phyloP scores from a whole-genome alignment of 2,888 invertebrate genomes.

The Torymus tubicola region DNA sequence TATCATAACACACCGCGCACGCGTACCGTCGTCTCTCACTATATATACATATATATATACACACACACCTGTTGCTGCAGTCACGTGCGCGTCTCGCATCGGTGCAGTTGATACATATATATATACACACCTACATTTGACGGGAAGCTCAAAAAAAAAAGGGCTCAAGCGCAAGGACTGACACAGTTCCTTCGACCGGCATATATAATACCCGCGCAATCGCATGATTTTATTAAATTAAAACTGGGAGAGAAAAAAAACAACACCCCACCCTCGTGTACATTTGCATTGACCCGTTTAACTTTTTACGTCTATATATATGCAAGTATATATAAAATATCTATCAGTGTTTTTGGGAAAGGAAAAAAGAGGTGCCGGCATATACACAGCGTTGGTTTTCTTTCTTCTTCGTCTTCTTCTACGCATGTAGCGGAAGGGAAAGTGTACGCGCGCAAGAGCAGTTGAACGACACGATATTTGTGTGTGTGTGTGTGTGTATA shows the following conservation, averaged over 20 bases:
- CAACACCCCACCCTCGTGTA: slow-evolving; percentile 1
- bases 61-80: not conserved
- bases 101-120: slow-evolving; percentile 2
- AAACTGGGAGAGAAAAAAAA: not conserved
- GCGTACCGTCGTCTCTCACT: not conserved
- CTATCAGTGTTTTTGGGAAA: no score
- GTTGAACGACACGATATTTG: slow-evolving; percentile 44
- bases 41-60: no score
- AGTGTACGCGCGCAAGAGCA: no score
- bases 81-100: slow-evolving; percentile 36
- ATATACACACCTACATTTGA: not conserved
- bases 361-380: no score
- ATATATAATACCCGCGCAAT: not conserved
- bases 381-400: no score
- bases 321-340: no score
- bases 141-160: slow-evolving; percentile 34
- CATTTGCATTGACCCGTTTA: slow-evolving; percentile 53
- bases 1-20: slow-evolving; percentile 3
- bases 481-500: no score
- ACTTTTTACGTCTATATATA: not conserved
- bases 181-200: slow-evolving; percentile 50
- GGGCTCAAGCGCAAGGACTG: slow-evolving; percentile 58
- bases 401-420: no score
- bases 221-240: slow-evolving; percentile 45
- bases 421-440: slow-evolving; percentile 48